Evolutionary conservation across 2,113 vertebrate species (phyloP), one percentile per base, ranked within the genome.

Genomic region (Pseudois nayaur): DNA sequence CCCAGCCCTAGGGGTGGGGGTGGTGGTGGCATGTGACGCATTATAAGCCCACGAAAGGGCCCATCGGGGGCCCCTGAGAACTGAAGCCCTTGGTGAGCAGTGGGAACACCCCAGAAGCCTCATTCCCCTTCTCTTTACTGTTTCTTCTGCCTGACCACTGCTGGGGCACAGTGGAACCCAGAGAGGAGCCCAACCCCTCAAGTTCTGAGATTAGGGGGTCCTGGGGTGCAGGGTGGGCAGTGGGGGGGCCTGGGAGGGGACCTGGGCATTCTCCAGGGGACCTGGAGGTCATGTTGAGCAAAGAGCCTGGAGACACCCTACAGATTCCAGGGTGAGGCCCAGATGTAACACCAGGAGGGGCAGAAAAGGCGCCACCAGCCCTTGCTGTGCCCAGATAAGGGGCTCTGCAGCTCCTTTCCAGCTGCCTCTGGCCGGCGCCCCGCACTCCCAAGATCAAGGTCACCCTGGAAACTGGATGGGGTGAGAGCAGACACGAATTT

Each of bases 81-180:
- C 0, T 23, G 57, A 94, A 76, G 36, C 29, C 12, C 33, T 27
- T 40, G 6, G 16, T 33, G 67, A 23, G 55, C 31, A 50, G 40
- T 45, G n/a, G 15, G 36, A 29, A 12, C 13, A 17, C 55, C 27
- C 25, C 8, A 0, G n/a, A 79, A 48, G 33, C 2, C 19, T 17
- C 4, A 10, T 9, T 13, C 5, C 31, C 45, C 21, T 43, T 16
- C 55, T 60, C 87, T 40, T 62, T 12, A n/a, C 55, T 6, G 17
- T 33, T 45, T n/a, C 67, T 71, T 43, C 36, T 83, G 36, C 31
- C 84, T 25, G 55, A 23, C 2, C 19, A 81, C 29, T 50, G 71
- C 45, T 50, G 31, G n/a, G 84, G 23, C 23, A 29, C 8, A 4
- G 14, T 0, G 6, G 31, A 4, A 1, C 29, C 55, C 1, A 0